Percentiles rank a stretch among this genome's conserved stretches.
These are phyloP conservation scores for Nycticorax nycticorax DNA, from an alignment of 2,113 vertebrate genomes.

Conservation along the genomic window DNA sequence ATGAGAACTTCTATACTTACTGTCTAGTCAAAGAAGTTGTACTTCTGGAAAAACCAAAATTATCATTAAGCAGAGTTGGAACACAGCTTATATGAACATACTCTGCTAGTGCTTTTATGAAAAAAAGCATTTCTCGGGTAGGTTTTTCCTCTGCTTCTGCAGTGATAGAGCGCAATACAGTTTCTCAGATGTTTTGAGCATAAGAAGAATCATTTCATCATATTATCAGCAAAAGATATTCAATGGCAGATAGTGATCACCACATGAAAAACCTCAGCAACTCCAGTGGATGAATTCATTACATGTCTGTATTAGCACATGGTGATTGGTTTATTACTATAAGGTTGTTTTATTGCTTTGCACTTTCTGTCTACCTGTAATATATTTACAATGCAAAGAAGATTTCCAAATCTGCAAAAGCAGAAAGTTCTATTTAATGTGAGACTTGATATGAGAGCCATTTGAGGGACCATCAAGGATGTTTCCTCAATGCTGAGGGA, in stretches of 20 bases:
- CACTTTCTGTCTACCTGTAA: background rate
- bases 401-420: conserved; percentile 13
- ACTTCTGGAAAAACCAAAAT: background rate
- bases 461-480: background rate
- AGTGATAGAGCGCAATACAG: background rate
- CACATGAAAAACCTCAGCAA: background rate
- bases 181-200: background rate
- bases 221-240: background rate
- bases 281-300: background rate
- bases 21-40: background rate
- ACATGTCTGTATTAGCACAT: background rate
- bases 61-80: background rate
- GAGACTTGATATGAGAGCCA: background rate
- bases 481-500: background rate
- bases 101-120: background rate
- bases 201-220: background rate
- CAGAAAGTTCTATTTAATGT: background rate
- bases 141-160: background rate
- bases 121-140: background rate
- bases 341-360: background rate
- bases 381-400: background rate
- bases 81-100: background rate
- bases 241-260: background rate
- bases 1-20: background rate
- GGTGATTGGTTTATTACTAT: background rate